Conservation (phyloP, 2,113 vertebrate genomes). For the Phalacrocorax pelagicus region DNA sequence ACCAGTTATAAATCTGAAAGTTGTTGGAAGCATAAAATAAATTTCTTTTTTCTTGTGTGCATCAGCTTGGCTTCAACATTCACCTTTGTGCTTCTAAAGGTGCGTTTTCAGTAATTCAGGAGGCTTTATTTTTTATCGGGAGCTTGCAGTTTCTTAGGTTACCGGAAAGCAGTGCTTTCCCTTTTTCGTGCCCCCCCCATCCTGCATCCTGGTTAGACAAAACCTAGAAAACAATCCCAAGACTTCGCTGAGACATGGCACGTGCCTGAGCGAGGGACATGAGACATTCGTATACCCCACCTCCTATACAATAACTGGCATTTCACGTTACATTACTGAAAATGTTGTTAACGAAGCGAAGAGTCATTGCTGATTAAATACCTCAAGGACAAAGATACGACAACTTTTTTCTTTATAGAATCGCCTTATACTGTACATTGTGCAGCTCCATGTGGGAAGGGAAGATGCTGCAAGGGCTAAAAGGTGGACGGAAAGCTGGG, state of each 20-base stretch:
- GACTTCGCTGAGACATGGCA: neutral
- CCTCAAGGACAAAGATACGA: constrained; percentile 71
- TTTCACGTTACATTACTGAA: neutral
- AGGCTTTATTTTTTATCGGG: neutral
- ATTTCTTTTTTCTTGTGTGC: neutral
- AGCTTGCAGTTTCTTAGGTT: neutral
- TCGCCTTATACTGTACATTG: neutral
- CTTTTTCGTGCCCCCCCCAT: neutral
- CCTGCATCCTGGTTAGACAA: neutral
- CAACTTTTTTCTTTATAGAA: constrained; percentile 35
- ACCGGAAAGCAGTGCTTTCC: neutral
- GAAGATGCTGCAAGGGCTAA: constrained; percentile 16
- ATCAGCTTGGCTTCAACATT: neutral
- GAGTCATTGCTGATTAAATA: constrained; percentile 75
- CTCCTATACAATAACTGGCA: neutral
- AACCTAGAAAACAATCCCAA: neutral
- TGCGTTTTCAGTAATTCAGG: neutral
- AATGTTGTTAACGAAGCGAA: constrained; percentile 43
- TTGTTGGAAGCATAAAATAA: neutral
- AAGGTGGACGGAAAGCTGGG: constrained; percentile 42
- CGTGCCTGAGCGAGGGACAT: neutral
- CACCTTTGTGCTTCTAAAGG: neutral
- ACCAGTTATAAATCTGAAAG: neutral
- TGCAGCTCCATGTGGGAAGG: neutral
- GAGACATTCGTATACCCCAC: neutral